phyloP scores from a whole-genome alignment of 1,140 invertebrate species.

The Panulirus ornatus region DNA sequence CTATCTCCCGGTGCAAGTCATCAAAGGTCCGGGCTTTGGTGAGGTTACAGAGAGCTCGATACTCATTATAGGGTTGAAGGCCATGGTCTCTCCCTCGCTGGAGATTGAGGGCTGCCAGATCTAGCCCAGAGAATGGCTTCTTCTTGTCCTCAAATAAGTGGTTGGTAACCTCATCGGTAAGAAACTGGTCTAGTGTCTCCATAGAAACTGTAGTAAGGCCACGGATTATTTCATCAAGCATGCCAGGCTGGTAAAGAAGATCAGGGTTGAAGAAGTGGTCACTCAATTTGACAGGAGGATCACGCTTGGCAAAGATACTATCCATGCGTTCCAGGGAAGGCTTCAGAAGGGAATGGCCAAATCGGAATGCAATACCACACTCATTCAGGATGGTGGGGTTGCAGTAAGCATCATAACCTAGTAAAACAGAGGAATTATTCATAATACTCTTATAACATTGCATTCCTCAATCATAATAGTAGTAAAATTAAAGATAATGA shows the following conservation, averaged over 20 bases:
- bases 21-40: constrained; percentile 84
- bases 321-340: constrained; percentile 82
- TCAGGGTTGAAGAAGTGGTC: constrained; percentile 84
- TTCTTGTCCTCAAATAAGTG: constrained; percentile 81
- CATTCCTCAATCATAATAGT: no score
- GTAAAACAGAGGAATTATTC: constrained; percentile 6
- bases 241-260: constrained; percentile 78
- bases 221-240: constrained; percentile 80
- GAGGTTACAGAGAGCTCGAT: constrained; percentile 81
- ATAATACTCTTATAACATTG: no score
- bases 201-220: constrained; percentile 81
- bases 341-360: constrained; percentile 84
- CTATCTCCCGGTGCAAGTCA: constrained; percentile 84
- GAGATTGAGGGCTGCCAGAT: constrained; percentile 93
- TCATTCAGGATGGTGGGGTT: constrained; percentile 84
- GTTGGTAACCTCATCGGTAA: constrained; percentile 81
- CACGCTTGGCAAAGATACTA: constrained; percentile 78
- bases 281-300: constrained; percentile 79
- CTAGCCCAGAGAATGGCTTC: constrained; percentile 84
- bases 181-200: constrained; percentile 81
- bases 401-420: constrained; percentile 82
- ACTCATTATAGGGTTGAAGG: constrained; percentile 83
- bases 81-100: constrained; percentile 87
- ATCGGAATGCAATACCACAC: constrained; percentile 83
- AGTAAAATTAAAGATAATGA: no score